Conservation (phyloP, 2,888 invertebrate genomes). For the Rhamnusium bicolor region DNA sequence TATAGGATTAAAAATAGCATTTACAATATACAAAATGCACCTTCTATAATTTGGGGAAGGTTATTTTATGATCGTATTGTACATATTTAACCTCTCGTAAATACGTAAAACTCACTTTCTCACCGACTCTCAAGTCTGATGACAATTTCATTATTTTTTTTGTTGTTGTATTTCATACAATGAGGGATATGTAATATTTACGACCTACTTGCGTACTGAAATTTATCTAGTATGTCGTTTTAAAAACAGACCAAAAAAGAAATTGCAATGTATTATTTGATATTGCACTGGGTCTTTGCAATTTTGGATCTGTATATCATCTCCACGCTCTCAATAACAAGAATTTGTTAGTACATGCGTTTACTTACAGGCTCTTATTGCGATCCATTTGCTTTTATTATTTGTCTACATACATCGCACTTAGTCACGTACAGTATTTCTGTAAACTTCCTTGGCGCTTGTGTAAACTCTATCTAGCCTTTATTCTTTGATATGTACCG, state of each 20-base stretch:
- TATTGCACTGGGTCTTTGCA: neutral
- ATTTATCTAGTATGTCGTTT: neutral
- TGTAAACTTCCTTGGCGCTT: conserved; percentile 15
- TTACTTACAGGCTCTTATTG: conserved; percentile 5
- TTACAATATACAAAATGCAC: no score
- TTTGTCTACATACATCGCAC: conserved; percentile 14
- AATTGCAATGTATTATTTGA: neutral
- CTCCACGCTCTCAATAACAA: conserved; percentile 7
- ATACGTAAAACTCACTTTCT: neutral
- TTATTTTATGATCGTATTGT: no score
- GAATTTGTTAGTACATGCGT: conserved; percentile 13
- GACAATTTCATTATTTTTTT: neutral
- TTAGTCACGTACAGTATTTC: conserved; percentile 19
- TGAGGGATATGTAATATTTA: neutral
- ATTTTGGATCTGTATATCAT: conserved; percentile 12
- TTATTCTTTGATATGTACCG: neutral
- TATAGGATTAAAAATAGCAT: no score
- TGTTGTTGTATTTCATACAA: neutral
- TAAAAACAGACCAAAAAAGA: neutral
- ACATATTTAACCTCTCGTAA: no score
- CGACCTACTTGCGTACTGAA: neutral
- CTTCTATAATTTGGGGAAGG: no score
- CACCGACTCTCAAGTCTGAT: neutral
- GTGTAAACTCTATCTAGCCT: conserved; percentile 3
- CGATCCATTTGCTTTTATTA: conserved; percentile 22